Conservation (phyloP, 1,140 invertebrate genomes). For the Scaptomyza hsui region DNA sequence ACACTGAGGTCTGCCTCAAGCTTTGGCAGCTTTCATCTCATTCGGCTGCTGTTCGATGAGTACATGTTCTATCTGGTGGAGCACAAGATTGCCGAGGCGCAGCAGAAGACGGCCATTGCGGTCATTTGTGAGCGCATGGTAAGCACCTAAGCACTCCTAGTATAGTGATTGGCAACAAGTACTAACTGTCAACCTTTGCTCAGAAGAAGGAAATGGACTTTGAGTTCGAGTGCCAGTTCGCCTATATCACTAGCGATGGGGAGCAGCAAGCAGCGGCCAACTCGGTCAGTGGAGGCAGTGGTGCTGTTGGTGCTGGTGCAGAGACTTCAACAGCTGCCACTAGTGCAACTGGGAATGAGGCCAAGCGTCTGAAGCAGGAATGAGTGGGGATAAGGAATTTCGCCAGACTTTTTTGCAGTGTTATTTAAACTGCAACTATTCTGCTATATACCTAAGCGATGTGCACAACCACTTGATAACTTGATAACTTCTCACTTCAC, state of each 20-base stretch:
- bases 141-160: slow-evolving; percentile 17
- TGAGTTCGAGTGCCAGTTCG: slow-evolving; percentile 81
- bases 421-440: slow-evolving; percentile 36
- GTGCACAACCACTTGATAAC: slow-evolving; percentile 26
- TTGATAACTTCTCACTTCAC: slow-evolving; percentile 18
- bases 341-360: slow-evolving; percentile 52
- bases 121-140: slow-evolving; percentile 89
- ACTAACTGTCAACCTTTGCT: slow-evolving; percentile 31
- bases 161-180: neutral
- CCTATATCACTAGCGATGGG: slow-evolving; percentile 71
- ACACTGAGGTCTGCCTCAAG: slow-evolving; percentile 97
- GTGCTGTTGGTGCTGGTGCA: neutral
- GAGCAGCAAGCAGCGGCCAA: slow-evolving; percentile 57
- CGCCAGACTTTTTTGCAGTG: neutral
- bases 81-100: slow-evolving; percentile 96
- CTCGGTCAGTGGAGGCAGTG: slow-evolving; percentile 31
- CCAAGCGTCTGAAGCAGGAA: slow-evolving; percentile 81
- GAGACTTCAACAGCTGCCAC: neutral
- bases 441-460: slow-evolving; percentile 8
- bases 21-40: slow-evolving; percentile 99
- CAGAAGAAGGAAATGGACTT: slow-evolving; percentile 82
- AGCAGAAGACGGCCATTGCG: slow-evolving; percentile 95
- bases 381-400: slow-evolving; percentile 42
- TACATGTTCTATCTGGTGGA: slow-evolving; percentile 99
- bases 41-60: slow-evolving; percentile 98